phyloP scores from a whole-genome alignment of 1,140 invertebrate species.

The Trichoplusia ni region DNA sequence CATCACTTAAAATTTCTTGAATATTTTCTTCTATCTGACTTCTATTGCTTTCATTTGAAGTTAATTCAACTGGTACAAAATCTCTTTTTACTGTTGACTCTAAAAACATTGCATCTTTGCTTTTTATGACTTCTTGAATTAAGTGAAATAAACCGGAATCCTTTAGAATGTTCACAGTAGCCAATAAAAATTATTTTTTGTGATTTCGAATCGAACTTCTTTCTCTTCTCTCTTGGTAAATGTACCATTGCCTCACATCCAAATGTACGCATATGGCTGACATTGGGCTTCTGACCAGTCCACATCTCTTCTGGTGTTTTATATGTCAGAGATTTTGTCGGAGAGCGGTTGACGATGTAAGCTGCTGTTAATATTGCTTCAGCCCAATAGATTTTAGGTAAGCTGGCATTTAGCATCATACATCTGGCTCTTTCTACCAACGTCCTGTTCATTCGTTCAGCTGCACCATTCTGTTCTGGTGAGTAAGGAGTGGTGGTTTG shows the following conservation, averaged over 20 bases:
- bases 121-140: slow-evolving; percentile 39
- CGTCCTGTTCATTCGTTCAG: too few relatives aligned
- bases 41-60: slow-evolving; percentile 21
- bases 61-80: slow-evolving; percentile 36
- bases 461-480: too few relatives aligned
- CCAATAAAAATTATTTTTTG: slow-evolving; percentile 33
- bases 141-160: slow-evolving; percentile 23
- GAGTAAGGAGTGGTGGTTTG: too few relatives aligned
- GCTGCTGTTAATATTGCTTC: too few relatives aligned
- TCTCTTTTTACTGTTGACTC: slow-evolving; percentile 45
- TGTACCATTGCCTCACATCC: slow-evolving; percentile 48
- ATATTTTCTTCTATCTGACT: slow-evolving; percentile 1
- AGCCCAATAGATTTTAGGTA: too few relatives aligned
- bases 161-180: slow-evolving; percentile 1
- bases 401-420: too few relatives aligned
- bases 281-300: slow-evolving; percentile 41
- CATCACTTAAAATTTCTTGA: slow-evolving; percentile 4
- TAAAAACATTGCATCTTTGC: slow-evolving; percentile 45
- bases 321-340: too few relatives aligned
- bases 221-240: too few relatives aligned
- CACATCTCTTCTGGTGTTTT: slow-evolving; percentile 51
- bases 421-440: too few relatives aligned
- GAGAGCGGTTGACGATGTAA: too few relatives aligned
- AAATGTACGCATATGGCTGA: slow-evolving; percentile 55
- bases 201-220: too few relatives aligned